These are phyloP conservation scores for Euborellia annulipes DNA, from an alignment of 1,140 invertebrate genomes.

Conservation along the genomic window DNA sequence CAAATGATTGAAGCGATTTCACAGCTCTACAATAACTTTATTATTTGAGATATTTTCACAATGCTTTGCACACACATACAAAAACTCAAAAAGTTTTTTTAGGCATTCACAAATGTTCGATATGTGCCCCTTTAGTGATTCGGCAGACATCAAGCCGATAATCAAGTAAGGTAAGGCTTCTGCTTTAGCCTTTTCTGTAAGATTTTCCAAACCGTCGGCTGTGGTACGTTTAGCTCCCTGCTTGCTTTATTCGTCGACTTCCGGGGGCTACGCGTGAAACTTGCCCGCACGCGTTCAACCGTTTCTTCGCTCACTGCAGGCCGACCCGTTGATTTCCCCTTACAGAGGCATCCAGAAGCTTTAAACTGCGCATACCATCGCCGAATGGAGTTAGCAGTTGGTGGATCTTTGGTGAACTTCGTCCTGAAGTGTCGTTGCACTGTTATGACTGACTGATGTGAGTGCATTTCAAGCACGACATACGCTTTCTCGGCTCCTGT, in stretches of 20 bases:
- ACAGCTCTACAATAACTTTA: too few relatives aligned
- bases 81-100: too few relatives aligned
- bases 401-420: constrained; percentile 7
- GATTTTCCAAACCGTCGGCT: constrained; percentile 12
- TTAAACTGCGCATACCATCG: constrained; percentile 9
- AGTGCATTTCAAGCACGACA: constrained; percentile 5
- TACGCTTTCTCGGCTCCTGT: constrained; percentile 7
- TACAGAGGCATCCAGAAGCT: constrained; percentile 6
- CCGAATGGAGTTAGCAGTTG: constrained; percentile 4
- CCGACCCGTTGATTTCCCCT: constrained; percentile 3
- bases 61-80: too few relatives aligned
- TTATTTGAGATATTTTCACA: too few relatives aligned
- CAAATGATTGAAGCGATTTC: too few relatives aligned
- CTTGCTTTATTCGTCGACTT: constrained; percentile 11
- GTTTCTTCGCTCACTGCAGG: constrained; percentile 2
- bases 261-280: constrained; percentile 8
- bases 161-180: constrained; percentile 6
- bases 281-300: constrained; percentile 8
- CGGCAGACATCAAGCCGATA: too few relatives aligned
- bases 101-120: too few relatives aligned
- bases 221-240: constrained; percentile 10
- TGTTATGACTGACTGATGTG: constrained; percentile 6
- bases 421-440: constrained; percentile 4
- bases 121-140: too few relatives aligned
- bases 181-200: constrained; percentile 8